Percentiles rank a stretch among this genome's conserved stretches.
Conservation (phyloP, 2,888 invertebrate genomes). For the Tenthredo notha region DNA sequence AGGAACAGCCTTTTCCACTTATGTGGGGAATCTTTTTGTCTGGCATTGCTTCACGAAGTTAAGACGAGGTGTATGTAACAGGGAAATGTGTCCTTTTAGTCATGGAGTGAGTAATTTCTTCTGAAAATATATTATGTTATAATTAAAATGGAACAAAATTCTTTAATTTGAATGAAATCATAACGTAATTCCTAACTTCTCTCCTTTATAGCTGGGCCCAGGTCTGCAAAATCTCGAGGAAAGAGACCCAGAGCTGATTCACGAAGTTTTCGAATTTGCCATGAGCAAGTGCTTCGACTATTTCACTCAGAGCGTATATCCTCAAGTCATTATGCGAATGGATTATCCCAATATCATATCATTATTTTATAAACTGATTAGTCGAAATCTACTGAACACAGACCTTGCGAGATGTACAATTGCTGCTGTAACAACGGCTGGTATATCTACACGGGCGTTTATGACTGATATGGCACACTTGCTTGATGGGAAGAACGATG, state of each 20-base stretch:
- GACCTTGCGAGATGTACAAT: not conserved
- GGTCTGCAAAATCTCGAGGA: not conserved
- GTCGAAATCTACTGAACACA: not conserved
- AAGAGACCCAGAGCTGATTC: not conserved
- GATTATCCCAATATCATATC: conserved; percentile 43
- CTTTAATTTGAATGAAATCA: not conserved
- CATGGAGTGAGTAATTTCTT: conserved; percentile 13
- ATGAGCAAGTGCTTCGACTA: not conserved
- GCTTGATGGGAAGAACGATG: not conserved
- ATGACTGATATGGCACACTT: not conserved
- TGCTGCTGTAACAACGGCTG: not conserved
- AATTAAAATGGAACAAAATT: not conserved
- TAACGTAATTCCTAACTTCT: not conserved
- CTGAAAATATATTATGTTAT: not conserved
- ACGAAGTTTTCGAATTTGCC: not conserved
- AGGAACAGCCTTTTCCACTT: not conserved
- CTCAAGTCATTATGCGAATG: conserved; percentile 14
- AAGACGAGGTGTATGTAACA: not conserved
- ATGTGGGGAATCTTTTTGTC: not conserved
- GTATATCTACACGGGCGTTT: not conserved
- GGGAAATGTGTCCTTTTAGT: not conserved
- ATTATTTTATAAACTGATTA: conserved; percentile 50
- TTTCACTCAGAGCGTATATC: conserved; percentile 26
- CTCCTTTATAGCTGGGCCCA: not conserved
- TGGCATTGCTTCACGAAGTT: not conserved